phyloP scores from a whole-genome alignment of 2,113 vertebrate species.

The Thamnaconus septentrionalis region DNA sequence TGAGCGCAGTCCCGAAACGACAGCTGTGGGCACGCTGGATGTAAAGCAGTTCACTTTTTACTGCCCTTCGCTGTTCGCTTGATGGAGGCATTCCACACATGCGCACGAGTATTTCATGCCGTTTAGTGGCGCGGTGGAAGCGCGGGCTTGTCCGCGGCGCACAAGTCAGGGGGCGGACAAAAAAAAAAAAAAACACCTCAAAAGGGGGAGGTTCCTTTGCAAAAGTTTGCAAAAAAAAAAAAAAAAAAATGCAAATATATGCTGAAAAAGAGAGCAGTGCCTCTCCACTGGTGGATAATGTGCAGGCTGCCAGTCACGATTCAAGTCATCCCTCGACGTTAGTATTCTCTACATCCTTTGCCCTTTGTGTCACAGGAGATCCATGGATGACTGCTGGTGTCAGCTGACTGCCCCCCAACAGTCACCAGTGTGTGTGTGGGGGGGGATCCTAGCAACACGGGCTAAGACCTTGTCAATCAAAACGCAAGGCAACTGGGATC shows the following conservation, averaged over 20 bases:
- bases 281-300: neutral
- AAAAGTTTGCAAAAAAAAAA: neutral
- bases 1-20: neutral
- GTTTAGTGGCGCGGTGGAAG: neutral
- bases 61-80: neutral
- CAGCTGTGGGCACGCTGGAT: neutral
- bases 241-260: slow-evolving; percentile 28
- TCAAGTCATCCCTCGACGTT: slow-evolving; percentile 54
- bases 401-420: slow-evolving; percentile 66
- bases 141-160: neutral
- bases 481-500: slow-evolving; percentile 27
- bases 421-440: slow-evolving; percentile 56
- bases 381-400: slow-evolving; percentile 69
- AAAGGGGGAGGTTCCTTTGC: neutral
- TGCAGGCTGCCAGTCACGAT: slow-evolving; percentile 32
- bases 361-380: slow-evolving; percentile 63
- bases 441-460: slow-evolving; percentile 63
- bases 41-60: neutral
- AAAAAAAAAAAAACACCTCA: no score
- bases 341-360: slow-evolving; percentile 56
- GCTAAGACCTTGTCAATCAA: slow-evolving; percentile 71
- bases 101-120: neutral
- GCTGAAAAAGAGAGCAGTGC: slow-evolving; percentile 8
- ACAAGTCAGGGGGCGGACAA: no score
- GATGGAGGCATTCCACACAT: neutral